A percentile compares a stretch with the other conserved stretches of the same genome.
Evolutionary conservation across 30 jellyfish, hydroid and myxozoan genomes (phyloP).

Genomic region (Morbakka virulenta): DNA sequence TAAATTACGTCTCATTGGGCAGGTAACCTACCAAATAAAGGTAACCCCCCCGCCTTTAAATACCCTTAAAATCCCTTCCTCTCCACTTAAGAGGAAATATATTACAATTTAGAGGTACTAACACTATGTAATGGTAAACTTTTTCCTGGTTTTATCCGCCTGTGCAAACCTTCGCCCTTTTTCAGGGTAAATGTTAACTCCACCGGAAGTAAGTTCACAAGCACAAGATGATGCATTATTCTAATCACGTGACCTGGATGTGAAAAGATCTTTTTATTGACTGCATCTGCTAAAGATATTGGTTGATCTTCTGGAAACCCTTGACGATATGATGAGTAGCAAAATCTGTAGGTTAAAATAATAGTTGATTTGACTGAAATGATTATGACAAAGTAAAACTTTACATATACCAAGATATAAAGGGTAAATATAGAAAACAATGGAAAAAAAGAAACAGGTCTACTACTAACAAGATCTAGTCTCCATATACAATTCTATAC

Average conservation of each 20-base stretch:
- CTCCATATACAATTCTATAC: too few relatives aligned
- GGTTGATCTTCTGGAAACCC: slow-evolving; percentile 74
- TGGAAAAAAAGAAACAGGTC: too few relatives aligned
- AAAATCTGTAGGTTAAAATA: slow-evolving; percentile 32
- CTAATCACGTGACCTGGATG: slow-evolving; percentile 89
- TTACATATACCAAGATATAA: too few relatives aligned
- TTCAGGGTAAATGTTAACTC: slow-evolving; percentile 69
- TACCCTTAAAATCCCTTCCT: too few relatives aligned
- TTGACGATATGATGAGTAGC: slow-evolving; percentile 52
- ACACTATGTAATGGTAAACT: slow-evolving; percentile 74
- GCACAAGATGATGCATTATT: slow-evolving; percentile 59
- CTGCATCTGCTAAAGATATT: slow-evolving; percentile 41
- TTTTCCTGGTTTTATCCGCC: slow-evolving; percentile 88
- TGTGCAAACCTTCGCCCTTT: slow-evolving; percentile 53
- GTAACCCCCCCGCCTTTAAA: too few relatives aligned
- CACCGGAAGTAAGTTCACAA: slow-evolving; percentile 80
- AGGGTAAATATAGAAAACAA: neutral
- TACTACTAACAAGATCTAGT: too few relatives aligned
- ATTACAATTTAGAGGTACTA: too few relatives aligned
- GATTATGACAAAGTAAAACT: too few relatives aligned
- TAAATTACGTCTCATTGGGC: too few relatives aligned
- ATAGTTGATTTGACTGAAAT: neutral
- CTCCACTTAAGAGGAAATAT: too few relatives aligned
- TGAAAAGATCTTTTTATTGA: slow-evolving; percentile 30
- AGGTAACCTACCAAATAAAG: too few relatives aligned